Conservation (phyloP, 2,797 vertebrate genomes). For the Hipposideros larvatus region DNA sequence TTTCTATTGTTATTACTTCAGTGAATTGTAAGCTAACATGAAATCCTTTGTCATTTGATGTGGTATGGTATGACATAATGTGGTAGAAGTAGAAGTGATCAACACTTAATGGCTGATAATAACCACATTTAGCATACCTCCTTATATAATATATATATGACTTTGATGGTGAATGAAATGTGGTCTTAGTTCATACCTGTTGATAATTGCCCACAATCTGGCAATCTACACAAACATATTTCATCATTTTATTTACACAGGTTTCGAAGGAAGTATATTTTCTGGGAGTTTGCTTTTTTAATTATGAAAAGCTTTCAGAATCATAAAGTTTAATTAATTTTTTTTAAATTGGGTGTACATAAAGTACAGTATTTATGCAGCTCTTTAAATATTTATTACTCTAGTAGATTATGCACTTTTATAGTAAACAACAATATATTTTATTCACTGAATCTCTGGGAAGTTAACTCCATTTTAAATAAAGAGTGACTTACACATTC, state of each 20-base stretch:
- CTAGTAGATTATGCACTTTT: neutral
- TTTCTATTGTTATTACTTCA: neutral
- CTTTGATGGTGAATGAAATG: neutral
- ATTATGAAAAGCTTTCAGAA: neutral
- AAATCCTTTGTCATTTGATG: neutral
- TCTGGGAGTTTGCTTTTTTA: neutral
- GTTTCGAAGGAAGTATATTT: neutral
- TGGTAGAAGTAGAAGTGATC: neutral
- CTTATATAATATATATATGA: neutral
- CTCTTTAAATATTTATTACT: neutral
- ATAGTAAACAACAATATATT: neutral
- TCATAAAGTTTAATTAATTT: slow-evolving; percentile 32
- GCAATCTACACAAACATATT: neutral
- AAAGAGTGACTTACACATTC: neutral
- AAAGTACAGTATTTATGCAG: neutral
- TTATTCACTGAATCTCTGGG: neutral
- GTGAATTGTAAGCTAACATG: neutral
- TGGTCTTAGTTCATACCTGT: neutral
- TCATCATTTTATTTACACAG: neutral
- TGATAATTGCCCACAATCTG: neutral
- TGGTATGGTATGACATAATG: neutral
- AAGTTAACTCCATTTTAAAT: slow-evolving; percentile 24
- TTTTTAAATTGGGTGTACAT: neutral
- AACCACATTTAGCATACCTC: neutral
- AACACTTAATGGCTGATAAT: neutral